Conservation (phyloP, 2,797 vertebrate genomes). For the Tokudaia tokunoshimensis region DNA sequence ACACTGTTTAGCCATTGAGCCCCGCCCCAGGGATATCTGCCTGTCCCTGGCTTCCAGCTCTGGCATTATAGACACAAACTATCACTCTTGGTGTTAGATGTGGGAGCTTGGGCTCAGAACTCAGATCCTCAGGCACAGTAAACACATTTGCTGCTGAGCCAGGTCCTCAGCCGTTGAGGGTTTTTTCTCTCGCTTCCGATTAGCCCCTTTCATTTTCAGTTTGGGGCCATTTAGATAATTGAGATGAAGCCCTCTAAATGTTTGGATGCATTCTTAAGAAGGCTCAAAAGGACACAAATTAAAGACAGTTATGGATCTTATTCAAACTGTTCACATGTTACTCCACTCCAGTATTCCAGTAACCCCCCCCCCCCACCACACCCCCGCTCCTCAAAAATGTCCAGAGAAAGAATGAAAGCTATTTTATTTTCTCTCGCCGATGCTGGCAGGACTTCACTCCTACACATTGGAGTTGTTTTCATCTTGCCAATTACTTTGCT, state of each 20-base stretch:
- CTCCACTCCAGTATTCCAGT: conserved; percentile 66
- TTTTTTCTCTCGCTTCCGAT: neutral
- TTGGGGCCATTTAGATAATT: neutral
- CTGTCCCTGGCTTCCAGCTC: neutral
- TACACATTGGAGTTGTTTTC: conserved; percentile 78
- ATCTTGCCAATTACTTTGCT: conserved; percentile 72
- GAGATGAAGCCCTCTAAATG: conserved; percentile 29
- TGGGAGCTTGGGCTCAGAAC: neutral
- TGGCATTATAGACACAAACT: neutral
- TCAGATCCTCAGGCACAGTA: no score
- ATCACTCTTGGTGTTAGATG: neutral
- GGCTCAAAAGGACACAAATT: conserved; percentile 56
- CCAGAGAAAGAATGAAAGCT: conserved; percentile 65
- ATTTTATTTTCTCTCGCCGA: conserved; percentile 72
- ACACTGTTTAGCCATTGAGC: neutral
- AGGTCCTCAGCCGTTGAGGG: no score
- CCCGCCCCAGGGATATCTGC: neutral
- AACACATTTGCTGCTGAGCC: neutral
- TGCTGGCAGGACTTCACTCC: conserved; percentile 74
- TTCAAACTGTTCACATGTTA: conserved; percentile 65
- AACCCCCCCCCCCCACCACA: conserved; percentile 21
- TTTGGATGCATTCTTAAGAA: conserved; percentile 11
- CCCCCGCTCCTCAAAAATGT: neutral
- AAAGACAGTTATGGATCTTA: conserved; percentile 46
- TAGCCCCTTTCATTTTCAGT: neutral